phyloP scores from a whole-genome alignment of 2,113 vertebrate genomes.

The Cochlearius cochlearius region DNA sequence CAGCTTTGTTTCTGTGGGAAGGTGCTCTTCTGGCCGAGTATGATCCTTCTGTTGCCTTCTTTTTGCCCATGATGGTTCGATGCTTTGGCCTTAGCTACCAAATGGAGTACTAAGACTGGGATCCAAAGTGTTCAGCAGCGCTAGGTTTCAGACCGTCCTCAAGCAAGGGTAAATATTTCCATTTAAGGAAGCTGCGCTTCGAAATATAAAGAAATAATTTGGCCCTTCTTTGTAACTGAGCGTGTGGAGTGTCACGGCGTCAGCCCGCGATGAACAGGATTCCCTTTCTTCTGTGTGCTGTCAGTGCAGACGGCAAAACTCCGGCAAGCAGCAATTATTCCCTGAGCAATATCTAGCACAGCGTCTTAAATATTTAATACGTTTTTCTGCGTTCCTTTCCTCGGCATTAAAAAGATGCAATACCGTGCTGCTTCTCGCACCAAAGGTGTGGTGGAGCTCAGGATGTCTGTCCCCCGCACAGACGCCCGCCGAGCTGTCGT shows the following conservation, averaged over 20 bases:
- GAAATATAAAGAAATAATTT: not conserved
- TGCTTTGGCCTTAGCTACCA: not conserved
- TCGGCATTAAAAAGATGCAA: not conserved
- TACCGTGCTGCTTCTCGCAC: not conserved
- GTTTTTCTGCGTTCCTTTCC: not conserved
- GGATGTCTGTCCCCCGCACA: not conserved
- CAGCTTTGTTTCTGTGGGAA: not conserved
- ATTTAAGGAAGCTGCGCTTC: not conserved
- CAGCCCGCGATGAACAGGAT: not conserved
- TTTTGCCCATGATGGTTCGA: not conserved
- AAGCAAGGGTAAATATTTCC: not conserved
- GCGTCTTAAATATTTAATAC: slow-evolving; percentile 50
- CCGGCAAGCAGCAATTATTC: slow-evolving; percentile 11
- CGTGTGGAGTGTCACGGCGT: not conserved
- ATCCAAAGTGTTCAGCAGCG: not conserved
- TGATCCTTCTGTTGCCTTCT: not conserved
- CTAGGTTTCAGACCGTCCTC: not conserved
- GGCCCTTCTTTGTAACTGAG: not conserved
- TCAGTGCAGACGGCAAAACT: not conserved
- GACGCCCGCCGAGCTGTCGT: not conserved
- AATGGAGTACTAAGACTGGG: not conserved
- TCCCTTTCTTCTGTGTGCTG: not conserved
- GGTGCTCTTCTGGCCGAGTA: not conserved
- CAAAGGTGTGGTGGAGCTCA: not conserved
- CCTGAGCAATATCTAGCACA: slow-evolving; percentile 1